A percentile compares a stretch with the other conserved stretches of the same genome.
Evolutionary conservation across 2,888 invertebrate species (phyloP).

Genomic region (Himalopsyche anomala): DNA sequence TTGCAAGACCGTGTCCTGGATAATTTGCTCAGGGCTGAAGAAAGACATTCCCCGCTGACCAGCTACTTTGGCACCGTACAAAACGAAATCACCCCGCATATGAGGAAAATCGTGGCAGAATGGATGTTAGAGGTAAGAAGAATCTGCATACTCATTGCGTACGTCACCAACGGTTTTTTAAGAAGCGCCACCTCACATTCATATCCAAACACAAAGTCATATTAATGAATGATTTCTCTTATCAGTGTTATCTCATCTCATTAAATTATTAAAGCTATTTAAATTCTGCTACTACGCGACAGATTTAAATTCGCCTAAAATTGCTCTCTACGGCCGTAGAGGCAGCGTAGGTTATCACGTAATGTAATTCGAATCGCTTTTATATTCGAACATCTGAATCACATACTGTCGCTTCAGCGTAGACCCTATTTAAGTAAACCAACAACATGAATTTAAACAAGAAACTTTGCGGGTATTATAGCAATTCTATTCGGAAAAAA

Average conservation of each 20-base stretch:
- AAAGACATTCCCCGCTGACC: slow-evolving; percentile 85
- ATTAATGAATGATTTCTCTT: slow-evolving; percentile 13
- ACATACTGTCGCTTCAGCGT: no score
- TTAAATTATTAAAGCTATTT: slow-evolving; percentile 8
- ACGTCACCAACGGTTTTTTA: no score
- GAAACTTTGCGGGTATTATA: no score
- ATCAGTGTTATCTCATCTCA: slow-evolving; percentile 3
- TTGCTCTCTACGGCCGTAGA: not conserved
- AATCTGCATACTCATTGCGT: no score
- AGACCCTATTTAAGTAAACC: no score
- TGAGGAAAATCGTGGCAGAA: slow-evolving; percentile 94
- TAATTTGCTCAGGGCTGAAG: slow-evolving; percentile 90
- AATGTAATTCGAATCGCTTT: not conserved
- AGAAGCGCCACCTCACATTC: no score
- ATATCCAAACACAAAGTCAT: not conserved
- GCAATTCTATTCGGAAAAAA: no score
- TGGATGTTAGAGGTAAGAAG: slow-evolving; percentile 97
- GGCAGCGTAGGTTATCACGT: not conserved
- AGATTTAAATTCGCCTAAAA: not conserved
- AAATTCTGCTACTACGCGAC: not conserved
- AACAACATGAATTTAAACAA: no score
- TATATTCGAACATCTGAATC: no score
- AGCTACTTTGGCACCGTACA: slow-evolving; percentile 91
- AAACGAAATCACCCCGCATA: slow-evolving; percentile 91
- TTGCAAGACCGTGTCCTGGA: slow-evolving; percentile 87